phyloP scores from a whole-genome alignment of 1,140 invertebrate species.

The Tetramorium simillimum region DNA sequence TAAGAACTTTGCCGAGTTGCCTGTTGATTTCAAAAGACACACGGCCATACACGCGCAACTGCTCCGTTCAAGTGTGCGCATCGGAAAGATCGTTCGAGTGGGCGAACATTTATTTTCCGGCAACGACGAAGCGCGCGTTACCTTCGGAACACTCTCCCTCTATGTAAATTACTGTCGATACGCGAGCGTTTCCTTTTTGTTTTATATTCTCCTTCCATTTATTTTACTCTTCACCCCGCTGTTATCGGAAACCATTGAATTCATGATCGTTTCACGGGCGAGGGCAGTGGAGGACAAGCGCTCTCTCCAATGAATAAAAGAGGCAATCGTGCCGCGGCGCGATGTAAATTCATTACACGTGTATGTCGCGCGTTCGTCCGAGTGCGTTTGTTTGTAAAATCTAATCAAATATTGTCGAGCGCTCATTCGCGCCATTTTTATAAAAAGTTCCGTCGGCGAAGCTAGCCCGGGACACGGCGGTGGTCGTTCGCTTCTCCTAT shows the following conservation, averaged over 20 bases:
- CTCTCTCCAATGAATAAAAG: conserved; percentile 50
- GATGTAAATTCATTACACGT: conserved; percentile 60
- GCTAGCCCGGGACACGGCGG: background rate
- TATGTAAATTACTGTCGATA: conserved; percentile 58
- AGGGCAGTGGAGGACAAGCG: conserved; percentile 28
- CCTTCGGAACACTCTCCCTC: conserved; percentile 17
- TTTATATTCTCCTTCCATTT: conserved; percentile 21
- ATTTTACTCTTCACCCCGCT: background rate
- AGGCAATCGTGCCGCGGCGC: conserved; percentile 46
- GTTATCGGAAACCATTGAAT: conserved; percentile 61
- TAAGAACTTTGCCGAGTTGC: background rate
- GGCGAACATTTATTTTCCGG: conserved; percentile 35
- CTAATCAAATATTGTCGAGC: conserved; percentile 58
- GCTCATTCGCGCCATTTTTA: conserved; percentile 59
- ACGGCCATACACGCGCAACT: background rate
- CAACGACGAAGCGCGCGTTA: conserved; percentile 35
- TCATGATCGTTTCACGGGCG: conserved; percentile 53
- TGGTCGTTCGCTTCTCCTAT: background rate
- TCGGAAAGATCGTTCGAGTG: background rate
- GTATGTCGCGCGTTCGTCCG: conserved; percentile 44
- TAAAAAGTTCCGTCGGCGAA: conserved; percentile 22
- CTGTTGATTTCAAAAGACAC: conserved; percentile 45
- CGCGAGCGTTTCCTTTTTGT: conserved; percentile 44
- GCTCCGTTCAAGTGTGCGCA: background rate
- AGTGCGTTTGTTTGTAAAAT: conserved; percentile 56